phyloP scores from a whole-genome alignment of 2,888 invertebrate species.

The Melanargia galathea region DNA sequence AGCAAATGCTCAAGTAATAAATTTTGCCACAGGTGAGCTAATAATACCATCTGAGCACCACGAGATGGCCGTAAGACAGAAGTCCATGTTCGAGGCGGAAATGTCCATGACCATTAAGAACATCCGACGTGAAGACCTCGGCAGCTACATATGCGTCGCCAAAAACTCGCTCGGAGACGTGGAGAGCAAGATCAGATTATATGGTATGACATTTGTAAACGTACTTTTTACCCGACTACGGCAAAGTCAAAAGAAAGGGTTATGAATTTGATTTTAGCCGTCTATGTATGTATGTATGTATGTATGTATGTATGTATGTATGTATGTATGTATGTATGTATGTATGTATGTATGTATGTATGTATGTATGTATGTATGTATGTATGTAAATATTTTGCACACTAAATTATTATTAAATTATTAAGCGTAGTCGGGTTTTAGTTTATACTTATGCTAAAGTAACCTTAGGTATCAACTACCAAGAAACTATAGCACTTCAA shows the following conservation, averaged over 20 bases:
- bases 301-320: too few relatives aligned
- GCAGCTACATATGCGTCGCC: constrained; percentile 93
- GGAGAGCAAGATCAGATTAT: constrained; percentile 93
- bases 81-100: constrained; percentile 91
- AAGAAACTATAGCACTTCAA: not conserved
- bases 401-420: too few relatives aligned
- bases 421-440: too few relatives aligned
- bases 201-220: constrained; percentile 83
- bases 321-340: too few relatives aligned
- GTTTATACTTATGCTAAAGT: not conserved
- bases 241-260: too few relatives aligned
- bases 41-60: constrained; percentile 92
- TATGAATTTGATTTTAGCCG: too few relatives aligned
- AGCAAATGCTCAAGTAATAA: constrained; percentile 73
- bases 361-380: too few relatives aligned
- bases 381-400: too few relatives aligned
- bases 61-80: constrained; percentile 87
- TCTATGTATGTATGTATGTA: too few relatives aligned
- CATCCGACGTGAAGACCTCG: constrained; percentile 89
- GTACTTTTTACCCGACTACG: too few relatives aligned
- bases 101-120: constrained; percentile 92
- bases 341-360: too few relatives aligned
- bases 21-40: constrained; percentile 86
- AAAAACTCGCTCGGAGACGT: constrained; percentile 94
- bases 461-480: not conserved